Evolutionary conservation across 2,797 vertebrate genomes (phyloP).

Genomic region (Paedocypris micromegethes): DNA sequence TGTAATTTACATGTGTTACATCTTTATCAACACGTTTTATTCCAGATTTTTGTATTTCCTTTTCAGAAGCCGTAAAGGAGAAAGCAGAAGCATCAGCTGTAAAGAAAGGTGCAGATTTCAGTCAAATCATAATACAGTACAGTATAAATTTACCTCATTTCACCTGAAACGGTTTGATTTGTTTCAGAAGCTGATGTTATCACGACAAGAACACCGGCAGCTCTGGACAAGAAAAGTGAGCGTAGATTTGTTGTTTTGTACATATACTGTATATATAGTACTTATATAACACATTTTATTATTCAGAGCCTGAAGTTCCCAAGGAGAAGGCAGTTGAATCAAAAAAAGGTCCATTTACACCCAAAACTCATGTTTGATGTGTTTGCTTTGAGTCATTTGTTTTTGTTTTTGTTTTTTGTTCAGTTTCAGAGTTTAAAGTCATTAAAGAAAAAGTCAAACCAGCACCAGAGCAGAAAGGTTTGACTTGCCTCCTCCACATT

Average conservation of each 20-base stretch:
- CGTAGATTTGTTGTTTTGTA: too few relatives aligned
- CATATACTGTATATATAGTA: neutral
- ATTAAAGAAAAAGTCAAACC: slow-evolving; percentile 44
- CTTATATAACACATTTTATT: neutral
- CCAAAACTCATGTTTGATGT: slow-evolving; percentile 1
- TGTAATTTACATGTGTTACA: too few relatives aligned
- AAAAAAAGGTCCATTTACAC: neutral
- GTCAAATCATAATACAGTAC: neutral
- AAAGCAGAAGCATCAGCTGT: slow-evolving; percentile 10
- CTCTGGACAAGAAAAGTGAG: too few relatives aligned
- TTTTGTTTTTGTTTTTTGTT: neutral
- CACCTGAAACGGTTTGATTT: too few relatives aligned
- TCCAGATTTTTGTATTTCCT: neutral
- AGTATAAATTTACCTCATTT: too few relatives aligned
- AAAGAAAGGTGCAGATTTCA: slow-evolving; percentile 18
- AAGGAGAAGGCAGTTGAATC: slow-evolving; percentile 1
- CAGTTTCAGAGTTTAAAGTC: slow-evolving; percentile 31
- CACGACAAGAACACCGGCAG: too few relatives aligned
- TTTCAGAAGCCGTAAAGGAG: slow-evolving; percentile 7
- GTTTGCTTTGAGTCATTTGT: neutral
- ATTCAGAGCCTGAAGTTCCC: neutral
- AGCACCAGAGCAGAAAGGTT: slow-evolving; percentile 15
- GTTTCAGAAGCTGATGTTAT: too few relatives aligned
- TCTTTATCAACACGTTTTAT: neutral
- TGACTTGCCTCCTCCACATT: neutral